Base-by-base conservation (phyloP, 2,113 vertebrate species). In the Anhinga rufa region DNA sequence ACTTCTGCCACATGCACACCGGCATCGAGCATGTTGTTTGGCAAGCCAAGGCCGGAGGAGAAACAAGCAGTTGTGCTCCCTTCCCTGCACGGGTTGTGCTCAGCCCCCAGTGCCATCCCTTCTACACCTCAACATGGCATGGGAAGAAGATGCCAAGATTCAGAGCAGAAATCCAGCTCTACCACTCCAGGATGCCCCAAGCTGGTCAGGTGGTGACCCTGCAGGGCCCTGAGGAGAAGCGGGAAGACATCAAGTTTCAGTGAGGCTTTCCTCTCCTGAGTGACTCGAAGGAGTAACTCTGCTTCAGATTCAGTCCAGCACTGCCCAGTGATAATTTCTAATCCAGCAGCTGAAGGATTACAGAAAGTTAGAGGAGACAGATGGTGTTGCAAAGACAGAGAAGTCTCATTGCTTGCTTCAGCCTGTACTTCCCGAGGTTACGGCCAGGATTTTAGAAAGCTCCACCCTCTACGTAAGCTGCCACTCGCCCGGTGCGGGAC, bases 321-420 rank as follows among this genome's bases (percentile, higher is more conserved):
- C 49, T 48, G 38, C 85, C 91, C 62, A 95, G 70, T 10, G 68
- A 87, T 80, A 90, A 95, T 77, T 95, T 95, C 91, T 96, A 96
- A 96, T 79, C 92, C 91, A 95, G 31, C 55, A 95, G 36, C 31
- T 62, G 71, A 94, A 93, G 87, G 93, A 96, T 93, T 97, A 91
- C 82, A 77, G 90, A 92, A 95, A 92, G 90, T 86, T 93, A 76
- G 60, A 95, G 48, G 66, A 92, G 90, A 97, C 94, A 97, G 95
- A 96, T 97, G 95, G 97, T 18, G 17, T 28, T 62, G 68, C 68
- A 91, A 93, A 96, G 71, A 85, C 10, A 2, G 65, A 88, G 86
- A 92, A 86, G 68, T 87, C 90, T 94, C 49, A 95, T 40, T 92
- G 82, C 85, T 94, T 96, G 95, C 60, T 93, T 17, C 57, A 88